phyloP scores from a whole-genome alignment of 2,888 invertebrate species.

The Carterocephalus palaemon region DNA sequence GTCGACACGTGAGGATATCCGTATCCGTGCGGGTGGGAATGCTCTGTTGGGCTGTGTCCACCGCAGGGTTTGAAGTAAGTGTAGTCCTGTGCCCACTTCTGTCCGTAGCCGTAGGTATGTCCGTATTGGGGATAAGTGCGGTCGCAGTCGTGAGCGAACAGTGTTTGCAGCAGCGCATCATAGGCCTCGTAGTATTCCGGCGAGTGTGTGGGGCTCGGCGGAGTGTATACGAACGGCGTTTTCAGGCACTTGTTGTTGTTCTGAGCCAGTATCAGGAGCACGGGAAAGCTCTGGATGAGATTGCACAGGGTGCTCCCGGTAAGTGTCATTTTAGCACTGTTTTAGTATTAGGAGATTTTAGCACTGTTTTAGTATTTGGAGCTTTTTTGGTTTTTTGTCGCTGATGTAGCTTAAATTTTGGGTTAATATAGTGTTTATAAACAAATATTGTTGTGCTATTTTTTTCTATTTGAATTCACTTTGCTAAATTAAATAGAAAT shows the following conservation, averaged over 20 bases:
- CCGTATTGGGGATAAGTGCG: slow-evolving; percentile 24
- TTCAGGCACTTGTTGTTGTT: slow-evolving; percentile 58
- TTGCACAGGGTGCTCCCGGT: slow-evolving; percentile 56
- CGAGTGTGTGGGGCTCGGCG: slow-evolving; percentile 59
- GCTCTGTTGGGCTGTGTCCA: slow-evolving; percentile 6
- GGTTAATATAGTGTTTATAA: too few relatives aligned
- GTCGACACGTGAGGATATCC: slow-evolving; percentile 16
- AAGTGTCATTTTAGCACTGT: slow-evolving; percentile 60
- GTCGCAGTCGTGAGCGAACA: slow-evolving; percentile 35
- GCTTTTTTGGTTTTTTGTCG: too few relatives aligned
- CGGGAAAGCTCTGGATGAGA: slow-evolving; percentile 63
- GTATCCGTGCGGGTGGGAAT: slow-evolving; percentile 2
- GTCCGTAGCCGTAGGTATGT: slow-evolving; percentile 32
- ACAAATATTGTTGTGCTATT: too few relatives aligned
- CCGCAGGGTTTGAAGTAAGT: slow-evolving; percentile 18
- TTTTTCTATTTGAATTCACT: too few relatives aligned
- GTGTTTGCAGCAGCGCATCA: slow-evolving; percentile 54
- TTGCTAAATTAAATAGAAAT: too few relatives aligned
- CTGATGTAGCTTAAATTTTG: too few relatives aligned
- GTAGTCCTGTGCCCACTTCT: slow-evolving; percentile 30
- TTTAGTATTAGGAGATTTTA: too few relatives aligned
- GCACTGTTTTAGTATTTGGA: too few relatives aligned
- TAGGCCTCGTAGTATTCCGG: slow-evolving; percentile 68
- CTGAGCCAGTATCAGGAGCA: slow-evolving; percentile 63
- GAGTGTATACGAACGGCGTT: slow-evolving; percentile 63